Percentiles rank a stretch among this genome's conserved stretches.
Conservation (phyloP, 1,140 invertebrate genomes). For the Panagrolaimus sp. region DNA sequence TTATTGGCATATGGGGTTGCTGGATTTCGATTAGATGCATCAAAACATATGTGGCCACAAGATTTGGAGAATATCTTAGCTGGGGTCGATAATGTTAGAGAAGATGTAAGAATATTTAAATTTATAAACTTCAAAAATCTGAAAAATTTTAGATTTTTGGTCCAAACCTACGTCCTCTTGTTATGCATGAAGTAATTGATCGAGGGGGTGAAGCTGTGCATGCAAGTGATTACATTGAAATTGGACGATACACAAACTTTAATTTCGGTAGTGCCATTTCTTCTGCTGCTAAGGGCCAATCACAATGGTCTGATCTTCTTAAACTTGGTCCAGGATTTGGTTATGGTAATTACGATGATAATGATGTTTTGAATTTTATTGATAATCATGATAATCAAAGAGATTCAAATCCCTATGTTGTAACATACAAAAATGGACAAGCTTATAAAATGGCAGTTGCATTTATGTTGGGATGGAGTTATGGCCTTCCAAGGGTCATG, state of each 20-base stretch:
- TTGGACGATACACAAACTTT: conserved; percentile 74
- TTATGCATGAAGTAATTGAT: conserved; percentile 78
- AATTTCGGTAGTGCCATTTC: conserved; percentile 64
- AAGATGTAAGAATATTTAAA: conserved; percentile 58
- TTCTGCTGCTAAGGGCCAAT: conserved; percentile 45
- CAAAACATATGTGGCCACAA: conserved; percentile 74
- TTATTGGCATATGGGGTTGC: conserved; percentile 73
- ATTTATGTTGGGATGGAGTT: conserved; percentile 74
- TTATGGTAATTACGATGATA: conserved; percentile 40
- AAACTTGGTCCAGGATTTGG: conserved; percentile 56
- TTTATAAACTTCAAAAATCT: neutral
- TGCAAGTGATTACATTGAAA: conserved; percentile 66
- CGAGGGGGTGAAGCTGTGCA: conserved; percentile 69
- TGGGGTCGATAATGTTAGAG: conserved; percentile 66
- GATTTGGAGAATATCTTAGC: conserved; percentile 67
- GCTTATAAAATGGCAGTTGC: conserved; percentile 70
- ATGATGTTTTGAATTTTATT: conserved; percentile 61
- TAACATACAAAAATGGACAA: conserved; percentile 22
- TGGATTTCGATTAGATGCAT: conserved; percentile 70
- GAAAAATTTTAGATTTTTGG: conserved; percentile 50
- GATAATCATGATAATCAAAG: conserved; percentile 64
- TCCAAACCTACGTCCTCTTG: conserved; percentile 57
- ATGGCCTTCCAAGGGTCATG: conserved; percentile 72
- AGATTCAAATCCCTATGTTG: conserved; percentile 53
- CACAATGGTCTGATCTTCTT: conserved; percentile 54